Conservation (phyloP, 2,888 invertebrate species). For the Parnassius smintheus region DNA sequence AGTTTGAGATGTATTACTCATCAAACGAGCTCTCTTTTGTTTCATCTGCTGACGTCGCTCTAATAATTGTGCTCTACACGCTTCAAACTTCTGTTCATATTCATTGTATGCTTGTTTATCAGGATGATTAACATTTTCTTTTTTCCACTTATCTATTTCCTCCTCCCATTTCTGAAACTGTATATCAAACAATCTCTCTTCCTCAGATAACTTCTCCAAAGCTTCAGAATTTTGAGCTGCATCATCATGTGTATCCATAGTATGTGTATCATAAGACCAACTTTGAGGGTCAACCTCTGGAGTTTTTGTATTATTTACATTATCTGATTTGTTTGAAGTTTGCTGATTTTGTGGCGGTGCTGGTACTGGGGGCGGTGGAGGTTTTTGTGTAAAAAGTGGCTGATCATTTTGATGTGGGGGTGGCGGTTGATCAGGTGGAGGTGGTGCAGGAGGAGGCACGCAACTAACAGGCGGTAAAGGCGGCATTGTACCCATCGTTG, state of each 20-base stretch:
- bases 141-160: conserved; percentile 95
- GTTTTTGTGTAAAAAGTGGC: conserved; percentile 53
- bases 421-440: conserved; percentile 51
- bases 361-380: conserved; percentile 31
- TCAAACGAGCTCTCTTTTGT: conserved; percentile 76
- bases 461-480: conserved; percentile 42
- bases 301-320: conserved; percentile 39
- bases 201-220: conserved; percentile 74
- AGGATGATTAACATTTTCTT: conserved; percentile 94
- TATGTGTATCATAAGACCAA: conserved; percentile 43
- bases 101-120: conserved; percentile 92
- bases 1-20: conserved; percentile 43
- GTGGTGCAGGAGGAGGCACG: conserved; percentile 47
- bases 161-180: conserved; percentile 96
- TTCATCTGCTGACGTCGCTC: conserved; percentile 92
- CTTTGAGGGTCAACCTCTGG: conserved; percentile 53
- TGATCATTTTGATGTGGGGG: conserved; percentile 72
- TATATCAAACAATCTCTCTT: conserved; percentile 92
- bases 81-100: conserved; percentile 94
- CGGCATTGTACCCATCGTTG: conserved; percentile 52
- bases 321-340: conserved; percentile 30
- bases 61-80: conserved; percentile 88
- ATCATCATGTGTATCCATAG: conserved; percentile 33
- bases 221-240: conserved; percentile 48
- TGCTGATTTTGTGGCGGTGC: conserved; percentile 12